Percentiles rank a stretch among this genome's conserved stretches.
phyloP scores from a whole-genome alignment of 2,113 vertebrate species.

The Pongo pygmaeus region DNA sequence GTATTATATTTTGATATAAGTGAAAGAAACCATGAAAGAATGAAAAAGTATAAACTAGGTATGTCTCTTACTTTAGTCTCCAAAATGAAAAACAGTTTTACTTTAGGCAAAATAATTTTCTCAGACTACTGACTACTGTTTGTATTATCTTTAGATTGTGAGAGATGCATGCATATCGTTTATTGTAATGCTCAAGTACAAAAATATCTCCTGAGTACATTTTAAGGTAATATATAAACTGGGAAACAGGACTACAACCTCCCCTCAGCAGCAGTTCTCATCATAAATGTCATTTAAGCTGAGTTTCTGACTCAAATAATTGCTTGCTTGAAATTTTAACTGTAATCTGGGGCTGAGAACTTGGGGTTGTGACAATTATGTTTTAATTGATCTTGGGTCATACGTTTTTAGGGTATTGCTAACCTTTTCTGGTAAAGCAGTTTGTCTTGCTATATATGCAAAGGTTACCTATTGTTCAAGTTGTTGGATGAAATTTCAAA shows the following conservation, averaged over 20 bases:
- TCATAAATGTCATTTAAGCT: background rate
- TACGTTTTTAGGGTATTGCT: background rate
- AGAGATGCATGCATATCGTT: background rate
- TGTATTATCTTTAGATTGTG: background rate
- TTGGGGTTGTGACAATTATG: background rate
- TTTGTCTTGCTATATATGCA: background rate
- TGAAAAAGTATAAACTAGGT: background rate
- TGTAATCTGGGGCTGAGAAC: background rate
- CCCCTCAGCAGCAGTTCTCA: background rate
- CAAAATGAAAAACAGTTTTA: background rate
- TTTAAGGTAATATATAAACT: background rate
- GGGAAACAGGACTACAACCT: background rate
- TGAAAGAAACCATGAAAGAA: background rate
- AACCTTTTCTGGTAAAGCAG: background rate
- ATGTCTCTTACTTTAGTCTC: background rate
- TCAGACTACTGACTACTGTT: background rate
- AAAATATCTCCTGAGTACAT: background rate
- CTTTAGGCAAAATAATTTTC: slow-evolving; percentile 11
- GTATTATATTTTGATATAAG: background rate
- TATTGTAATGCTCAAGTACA: background rate
- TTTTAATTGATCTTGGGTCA: background rate
- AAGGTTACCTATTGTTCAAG: background rate
- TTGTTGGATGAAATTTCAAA: slow-evolving; percentile 20
- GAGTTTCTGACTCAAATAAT: background rate
- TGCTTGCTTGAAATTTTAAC: slow-evolving; percentile 1